Evolutionary conservation across 2,888 invertebrate genomes (phyloP), one percentile per base, ranked within the genome.

Genomic region (Melanostoma scalare): DNA sequence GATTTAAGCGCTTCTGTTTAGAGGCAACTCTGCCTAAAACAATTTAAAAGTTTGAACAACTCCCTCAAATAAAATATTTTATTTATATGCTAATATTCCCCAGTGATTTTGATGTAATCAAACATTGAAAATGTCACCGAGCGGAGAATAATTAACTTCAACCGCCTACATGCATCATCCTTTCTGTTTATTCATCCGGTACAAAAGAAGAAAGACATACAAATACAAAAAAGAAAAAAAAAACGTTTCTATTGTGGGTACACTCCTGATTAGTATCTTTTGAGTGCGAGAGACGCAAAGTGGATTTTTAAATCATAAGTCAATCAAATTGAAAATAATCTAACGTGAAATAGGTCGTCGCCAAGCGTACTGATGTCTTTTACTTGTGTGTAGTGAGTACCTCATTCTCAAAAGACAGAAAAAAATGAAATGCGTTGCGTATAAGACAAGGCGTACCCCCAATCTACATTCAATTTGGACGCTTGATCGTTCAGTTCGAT

Each of bases 311-410:
- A 84, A 84, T 84, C 84, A 84, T 74, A 84, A 84, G 84, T 84
- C 84, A 84, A 84, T 84, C 84, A 84, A 84, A 84, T 79, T 78
- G 78, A 84, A 78, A 78, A 75, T 84, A 84, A 84, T 84, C 84
- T 84, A 78, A 78, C 74, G 65, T 84, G 84, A 84, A 84, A 78
- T 84, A 84, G 84, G 84, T 84, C 84, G 84, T 63, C 61, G 67
- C 56, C 63, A 74, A 56, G 56, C 56, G 42, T 68, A 68, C 44
- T 61, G 30, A 42, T 20, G 20, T 20, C 20, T 20, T 20, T 20
- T 20, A 20, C 20, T 20, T 20, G 20, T 20, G 20, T 20, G 20
- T 20, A 20, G 30, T 55, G 9, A 33, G 38, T 36, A 2, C 58
- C 33, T 67, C 9, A 8, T 60, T 67, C 53, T 53, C 30, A 42